Percentiles rank a stretch among this genome's conserved stretches.
Evolutionary conservation across 1,140 invertebrate genomes (phyloP).

Genomic region (Hypothenemus hampei): DNA sequence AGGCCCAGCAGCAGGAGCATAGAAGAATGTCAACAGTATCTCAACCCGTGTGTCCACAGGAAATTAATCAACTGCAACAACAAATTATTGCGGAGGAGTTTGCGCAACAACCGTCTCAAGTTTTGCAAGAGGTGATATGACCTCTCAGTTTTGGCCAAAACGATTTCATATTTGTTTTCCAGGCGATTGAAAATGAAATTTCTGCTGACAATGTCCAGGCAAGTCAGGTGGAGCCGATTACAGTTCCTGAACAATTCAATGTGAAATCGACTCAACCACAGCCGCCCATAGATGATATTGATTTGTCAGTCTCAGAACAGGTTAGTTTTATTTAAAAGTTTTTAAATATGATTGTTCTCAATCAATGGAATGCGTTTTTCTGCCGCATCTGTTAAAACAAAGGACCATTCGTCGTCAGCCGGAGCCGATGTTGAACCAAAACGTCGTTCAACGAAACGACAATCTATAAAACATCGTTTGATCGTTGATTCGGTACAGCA

Average conservation of each 20-base stretch:
- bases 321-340: conserved; percentile 28
- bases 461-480: conserved; percentile 49
- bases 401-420: conserved; percentile 27
- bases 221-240: not conserved
- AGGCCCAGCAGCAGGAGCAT: conserved; percentile 30
- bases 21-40: conserved; percentile 37
- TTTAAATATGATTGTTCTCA: too few species aligned
- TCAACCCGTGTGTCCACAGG: conserved; percentile 34
- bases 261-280: conserved; percentile 3
- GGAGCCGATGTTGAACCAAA: conserved; percentile 29
- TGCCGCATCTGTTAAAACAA: conserved; percentile 2
- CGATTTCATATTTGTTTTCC: too few species aligned
- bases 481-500: conserved; percentile 70
- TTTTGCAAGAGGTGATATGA: too few species aligned
- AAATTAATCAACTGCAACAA: conserved; percentile 33
- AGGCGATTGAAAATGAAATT: too few species aligned
- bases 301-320: conserved; percentile 51
- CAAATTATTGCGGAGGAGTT: conserved; percentile 24
- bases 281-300: conserved; percentile 22
- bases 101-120: conserved; percentile 2
- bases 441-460: conserved; percentile 26
- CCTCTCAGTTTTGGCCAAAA: too few species aligned
- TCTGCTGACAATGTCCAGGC: too few species aligned
- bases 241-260: conserved; percentile 14
- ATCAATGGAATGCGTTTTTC: not conserved